Evolutionary conservation across 2,797 vertebrate genomes (phyloP), one percentile per base, ranked within the genome.

Genomic region (Kryptopterus vitreolus): DNA sequence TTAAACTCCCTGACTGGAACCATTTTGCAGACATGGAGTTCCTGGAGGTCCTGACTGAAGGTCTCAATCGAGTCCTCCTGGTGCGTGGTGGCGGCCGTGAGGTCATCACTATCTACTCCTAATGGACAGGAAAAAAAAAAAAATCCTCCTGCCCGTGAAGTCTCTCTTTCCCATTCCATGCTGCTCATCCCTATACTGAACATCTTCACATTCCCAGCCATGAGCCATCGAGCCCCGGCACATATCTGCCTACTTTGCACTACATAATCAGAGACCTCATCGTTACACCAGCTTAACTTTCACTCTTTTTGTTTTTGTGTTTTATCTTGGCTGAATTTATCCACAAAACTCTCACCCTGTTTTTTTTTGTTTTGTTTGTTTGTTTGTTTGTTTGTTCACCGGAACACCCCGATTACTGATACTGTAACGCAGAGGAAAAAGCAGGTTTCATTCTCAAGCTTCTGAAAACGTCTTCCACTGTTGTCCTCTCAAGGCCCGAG

Each of bases 71-170:
- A 76, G 97, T 99, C 84, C 96, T 99, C 85, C 91, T 99, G 8
- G 98, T 99, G 86, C 97, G 98, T 0, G 98, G 98, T 48, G 98
- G 98, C 11, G 98, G 98, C 81, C 95, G 97, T 53, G 98, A 99
- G 84, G 98, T 99, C 90, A 99, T 99, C 92, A 99, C 98, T 90
- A 99, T 99, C 90, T 99, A 99, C 92, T 99, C 98, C 89, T 99
- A 95, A 98, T 91, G 87, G 85, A 59, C 75, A 84, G 10, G 10
- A 53, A 61, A 55, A 12, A 13, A 43, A 43, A 53, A 61, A 55
- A 12, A 13, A 75, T 29, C 78, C 73, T 61, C 59, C 59, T n/a
- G n/a, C n/a, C 66, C 85, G 76, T 55, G 86, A 79, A 77, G 75
- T 85, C 75, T 70, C 77, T 76, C 48, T 43, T 43, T 82, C n/a